Evolutionary conservation across 2,797 vertebrate species (phyloP).

Genomic region (Huso huso): DNA sequence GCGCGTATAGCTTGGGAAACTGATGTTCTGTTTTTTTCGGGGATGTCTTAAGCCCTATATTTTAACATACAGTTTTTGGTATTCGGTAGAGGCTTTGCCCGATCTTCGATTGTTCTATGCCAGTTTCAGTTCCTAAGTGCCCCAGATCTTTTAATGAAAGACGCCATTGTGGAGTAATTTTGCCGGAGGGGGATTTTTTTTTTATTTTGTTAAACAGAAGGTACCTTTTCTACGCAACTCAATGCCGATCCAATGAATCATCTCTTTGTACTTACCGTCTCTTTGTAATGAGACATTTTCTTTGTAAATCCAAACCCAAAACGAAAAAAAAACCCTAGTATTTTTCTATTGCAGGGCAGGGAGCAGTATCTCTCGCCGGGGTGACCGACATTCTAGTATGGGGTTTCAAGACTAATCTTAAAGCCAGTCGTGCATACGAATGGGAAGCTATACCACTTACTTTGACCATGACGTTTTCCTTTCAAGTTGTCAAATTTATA

Average conservation of each 20-base stretch:
- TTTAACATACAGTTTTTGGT: slow-evolving; percentile 36
- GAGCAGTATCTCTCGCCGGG: background rate
- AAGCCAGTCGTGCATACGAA: background rate
- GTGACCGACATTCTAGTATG: slow-evolving; percentile 4
- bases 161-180: slow-evolving; percentile 75
- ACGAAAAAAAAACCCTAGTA: too few species aligned
- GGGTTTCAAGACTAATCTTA: background rate
- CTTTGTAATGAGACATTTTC: slow-evolving; percentile 21
- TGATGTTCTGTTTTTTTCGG: slow-evolving; percentile 28
- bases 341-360: background rate
- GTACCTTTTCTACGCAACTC: slow-evolving; percentile 47
- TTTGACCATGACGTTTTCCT: background rate
- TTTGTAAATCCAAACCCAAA: slow-evolving; percentile 11
- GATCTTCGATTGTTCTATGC: slow-evolving; percentile 30
- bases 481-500: background rate
- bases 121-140: slow-evolving; percentile 54
- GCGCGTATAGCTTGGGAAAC: slow-evolving; percentile 35
- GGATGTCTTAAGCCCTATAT: slow-evolving; percentile 29
- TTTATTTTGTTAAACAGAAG: slow-evolving; percentile 48
- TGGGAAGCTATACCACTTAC: background rate
- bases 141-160: slow-evolving; percentile 64
- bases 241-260: slow-evolving; percentile 45
- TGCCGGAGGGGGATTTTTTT: slow-evolving; percentile 45
- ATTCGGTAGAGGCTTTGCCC: slow-evolving; percentile 14
- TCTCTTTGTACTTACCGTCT: slow-evolving; percentile 29